These are phyloP conservation scores for Drosophila multiciliata DNA, from an alignment of 2,888 invertebrate species.

Conservation along the genomic window DNA sequence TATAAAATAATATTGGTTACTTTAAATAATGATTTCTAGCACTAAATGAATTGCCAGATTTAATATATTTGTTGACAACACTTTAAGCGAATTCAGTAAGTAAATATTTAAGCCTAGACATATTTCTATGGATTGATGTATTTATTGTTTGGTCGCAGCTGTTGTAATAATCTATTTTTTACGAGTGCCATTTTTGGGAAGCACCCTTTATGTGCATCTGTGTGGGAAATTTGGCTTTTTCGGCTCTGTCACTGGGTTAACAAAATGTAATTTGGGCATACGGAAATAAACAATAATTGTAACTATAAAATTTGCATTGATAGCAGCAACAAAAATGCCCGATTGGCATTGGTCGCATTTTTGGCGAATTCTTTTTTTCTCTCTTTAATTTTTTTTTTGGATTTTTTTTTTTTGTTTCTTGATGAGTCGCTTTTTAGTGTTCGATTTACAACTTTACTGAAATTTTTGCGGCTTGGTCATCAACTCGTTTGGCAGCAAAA, in stretches of 20 bases:
- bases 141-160: conserved; percentile 16
- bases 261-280: conserved; percentile 66
- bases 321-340: conserved; percentile 35
- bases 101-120: neutral
- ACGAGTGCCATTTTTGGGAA: conserved; percentile 18
- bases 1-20: neutral
- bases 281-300: conserved; percentile 75
- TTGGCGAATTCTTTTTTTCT: conserved; percentile 31
- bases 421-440: conserved; percentile 34
- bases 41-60: neutral
- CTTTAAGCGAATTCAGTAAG: neutral
- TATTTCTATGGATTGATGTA: neutral
- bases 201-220: conserved; percentile 41
- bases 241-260: conserved; percentile 37
- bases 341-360: conserved; percentile 66
- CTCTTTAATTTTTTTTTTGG: conserved; percentile 20
- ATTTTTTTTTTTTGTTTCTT: neutral
- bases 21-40: neutral
- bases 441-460: conserved; percentile 68
- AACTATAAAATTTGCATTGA: conserved; percentile 67
- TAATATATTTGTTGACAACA: neutral
- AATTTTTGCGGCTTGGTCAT: conserved; percentile 72
- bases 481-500: conserved; percentile 62
- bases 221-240: conserved; percentile 40
- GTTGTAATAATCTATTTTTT: conserved; percentile 33